These are phyloP conservation scores for Artibeus jamaicensis DNA, from an alignment of 2,797 vertebrate genomes.

Conservation along the genomic window DNA sequence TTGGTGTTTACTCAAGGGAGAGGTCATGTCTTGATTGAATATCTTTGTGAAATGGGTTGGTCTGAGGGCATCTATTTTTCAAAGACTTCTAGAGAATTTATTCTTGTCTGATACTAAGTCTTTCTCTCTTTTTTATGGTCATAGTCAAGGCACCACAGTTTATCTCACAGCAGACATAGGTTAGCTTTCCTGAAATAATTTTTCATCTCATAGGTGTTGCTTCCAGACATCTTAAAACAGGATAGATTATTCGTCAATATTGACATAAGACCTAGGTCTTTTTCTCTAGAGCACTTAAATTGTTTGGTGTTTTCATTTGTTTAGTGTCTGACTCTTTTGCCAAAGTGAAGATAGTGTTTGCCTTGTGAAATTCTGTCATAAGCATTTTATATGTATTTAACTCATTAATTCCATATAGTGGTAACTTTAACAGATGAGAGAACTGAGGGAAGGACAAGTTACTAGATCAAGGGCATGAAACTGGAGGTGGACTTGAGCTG, in stretches of 20 bases:
- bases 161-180: background rate
- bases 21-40: conserved; percentile 59
- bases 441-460: background rate
- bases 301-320: background rate
- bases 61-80: conserved; percentile 44
- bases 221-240: background rate
- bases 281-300: background rate
- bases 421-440: background rate
- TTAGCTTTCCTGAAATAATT: background rate
- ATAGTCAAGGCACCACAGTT: background rate
- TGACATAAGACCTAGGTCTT: background rate
- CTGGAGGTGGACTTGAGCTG: background rate
- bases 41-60: conserved; percentile 48
- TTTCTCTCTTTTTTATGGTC: conserved; percentile 13
- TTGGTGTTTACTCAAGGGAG: background rate
- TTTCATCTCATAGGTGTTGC: background rate
- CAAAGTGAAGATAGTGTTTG: background rate
- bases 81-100: conserved; percentile 45
- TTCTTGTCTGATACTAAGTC: conserved; percentile 22
- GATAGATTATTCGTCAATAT: background rate
- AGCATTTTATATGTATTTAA: background rate
- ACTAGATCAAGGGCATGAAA: background rate
- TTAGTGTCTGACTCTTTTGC: background rate
- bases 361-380: background rate
- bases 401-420: background rate